A percentile compares a stretch with the other conserved stretches of the same genome.
Conservation (phyloP, 2,797 vertebrate genomes). For the Hypotaenidia philippensis region DNA sequence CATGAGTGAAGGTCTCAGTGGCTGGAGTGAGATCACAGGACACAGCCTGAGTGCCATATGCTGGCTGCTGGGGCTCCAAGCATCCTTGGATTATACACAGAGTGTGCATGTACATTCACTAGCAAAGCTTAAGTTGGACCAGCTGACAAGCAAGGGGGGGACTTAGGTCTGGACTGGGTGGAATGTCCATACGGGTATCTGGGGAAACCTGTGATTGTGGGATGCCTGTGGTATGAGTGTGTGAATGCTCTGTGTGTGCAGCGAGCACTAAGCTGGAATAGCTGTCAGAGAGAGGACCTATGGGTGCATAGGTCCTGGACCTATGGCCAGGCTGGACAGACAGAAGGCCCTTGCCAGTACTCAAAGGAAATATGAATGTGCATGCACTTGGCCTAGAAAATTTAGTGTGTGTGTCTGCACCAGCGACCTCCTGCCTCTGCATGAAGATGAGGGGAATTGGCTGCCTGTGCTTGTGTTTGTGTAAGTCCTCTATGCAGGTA, state of each 20-base stretch:
- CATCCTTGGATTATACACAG: background rate
- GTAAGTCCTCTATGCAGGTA: background rate
- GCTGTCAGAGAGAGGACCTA: fast-evolving
- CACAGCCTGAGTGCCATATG: background rate
- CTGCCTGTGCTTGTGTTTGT: background rate
- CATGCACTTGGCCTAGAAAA: background rate
- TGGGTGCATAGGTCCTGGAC: too few species aligned
- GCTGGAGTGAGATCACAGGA: background rate
- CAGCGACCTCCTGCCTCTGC: background rate
- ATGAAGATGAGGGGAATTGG: background rate
- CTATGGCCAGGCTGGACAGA: too few species aligned
- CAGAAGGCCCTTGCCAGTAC: background rate
- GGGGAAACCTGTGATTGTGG: fast-evolving
- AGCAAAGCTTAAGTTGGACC: background rate
- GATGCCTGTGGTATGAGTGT: background rate
- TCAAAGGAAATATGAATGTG: background rate
- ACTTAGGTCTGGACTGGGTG: background rate
- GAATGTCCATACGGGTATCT: background rate
- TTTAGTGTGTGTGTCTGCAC: background rate
- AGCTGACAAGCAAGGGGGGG: background rate
- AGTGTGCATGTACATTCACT: background rate
- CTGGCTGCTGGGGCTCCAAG: background rate
- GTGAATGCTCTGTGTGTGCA: background rate
- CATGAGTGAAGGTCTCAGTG: background rate
- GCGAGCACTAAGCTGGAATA: background rate